Evolutionary conservation across 2,797 vertebrate genomes (phyloP).

Genomic region (Tauraco hartlaubi): DNA sequence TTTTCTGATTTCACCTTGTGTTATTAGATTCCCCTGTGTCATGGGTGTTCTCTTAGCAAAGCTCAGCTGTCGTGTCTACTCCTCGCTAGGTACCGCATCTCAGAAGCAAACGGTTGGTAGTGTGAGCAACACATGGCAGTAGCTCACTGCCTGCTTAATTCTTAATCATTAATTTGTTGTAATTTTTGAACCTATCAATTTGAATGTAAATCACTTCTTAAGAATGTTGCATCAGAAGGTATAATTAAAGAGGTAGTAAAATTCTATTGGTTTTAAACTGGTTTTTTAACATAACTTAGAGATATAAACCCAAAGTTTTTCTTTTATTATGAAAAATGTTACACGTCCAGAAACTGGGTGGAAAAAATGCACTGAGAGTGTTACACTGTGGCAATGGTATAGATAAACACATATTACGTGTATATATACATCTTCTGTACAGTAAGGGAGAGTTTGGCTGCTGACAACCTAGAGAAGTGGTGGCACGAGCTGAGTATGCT

Average conservation of each 20-base stretch:
- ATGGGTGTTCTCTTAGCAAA: neutral
- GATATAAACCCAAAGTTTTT: neutral
- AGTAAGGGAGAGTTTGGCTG: neutral
- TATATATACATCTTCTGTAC: too few species aligned
- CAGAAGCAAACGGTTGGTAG: slow-evolving; percentile 46
- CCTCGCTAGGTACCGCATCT: slow-evolving; percentile 30
- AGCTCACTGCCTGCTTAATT: slow-evolving; percentile 70
- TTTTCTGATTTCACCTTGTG: neutral
- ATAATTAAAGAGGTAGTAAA: neutral
- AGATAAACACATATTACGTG: rapidly evolving
- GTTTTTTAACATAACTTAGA: neutral
- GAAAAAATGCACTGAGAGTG: too few species aligned
- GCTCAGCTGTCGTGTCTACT: slow-evolving; percentile 28
- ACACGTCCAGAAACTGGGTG: neutral
- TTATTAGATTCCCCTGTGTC: neutral
- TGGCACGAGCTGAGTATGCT: neutral
- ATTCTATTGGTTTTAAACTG: neutral
- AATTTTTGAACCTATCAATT: slow-evolving; percentile 50
- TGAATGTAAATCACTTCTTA: slow-evolving; percentile 32
- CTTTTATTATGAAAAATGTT: neutral
- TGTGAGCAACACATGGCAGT: slow-evolving; percentile 62
- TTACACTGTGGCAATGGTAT: neutral
- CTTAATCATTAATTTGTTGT: slow-evolving; percentile 61
- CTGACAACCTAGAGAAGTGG: neutral
- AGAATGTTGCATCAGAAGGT: neutral